Conservation (phyloP, 2,113 vertebrate species). For the Lamprologus ornatipinnis region DNA sequence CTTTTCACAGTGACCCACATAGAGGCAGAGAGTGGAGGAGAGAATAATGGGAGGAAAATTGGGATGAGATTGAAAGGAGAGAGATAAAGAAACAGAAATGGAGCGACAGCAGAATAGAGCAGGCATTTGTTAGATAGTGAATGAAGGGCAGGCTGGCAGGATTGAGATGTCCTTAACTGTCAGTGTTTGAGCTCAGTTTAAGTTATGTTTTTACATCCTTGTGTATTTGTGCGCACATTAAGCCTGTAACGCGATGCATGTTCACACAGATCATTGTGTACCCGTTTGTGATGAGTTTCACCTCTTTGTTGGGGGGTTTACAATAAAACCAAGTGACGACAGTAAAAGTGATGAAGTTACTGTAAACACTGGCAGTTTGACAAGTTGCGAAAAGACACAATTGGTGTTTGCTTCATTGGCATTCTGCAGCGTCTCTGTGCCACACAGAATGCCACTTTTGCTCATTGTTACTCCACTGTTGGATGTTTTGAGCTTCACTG, state of each 20-base stretch:
- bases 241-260: not conserved
- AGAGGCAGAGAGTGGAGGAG: not conserved
- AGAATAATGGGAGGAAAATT: conserved; percentile 3
- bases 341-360: not conserved
- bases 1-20: conserved; percentile 49
- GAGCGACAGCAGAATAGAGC: not conserved
- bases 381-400: not conserved
- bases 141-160: not conserved
- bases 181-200: not conserved
- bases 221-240: not conserved
- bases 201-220: not conserved
- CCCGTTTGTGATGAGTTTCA: not conserved
- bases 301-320: not conserved
- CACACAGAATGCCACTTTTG: not conserved
- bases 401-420: not conserved
- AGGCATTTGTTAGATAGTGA: not conserved
- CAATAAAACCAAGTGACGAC: not conserved
- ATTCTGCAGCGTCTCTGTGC: not conserved
- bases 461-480: not conserved
- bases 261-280: not conserved
- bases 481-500: not conserved
- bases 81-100: not conserved
- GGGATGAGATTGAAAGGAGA: conserved; percentile 7
- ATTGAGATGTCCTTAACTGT: not conserved
- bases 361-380: not conserved